phyloP scores from a whole-genome alignment of 1,140 invertebrate genomes.

The Coptotermes formosanus region DNA sequence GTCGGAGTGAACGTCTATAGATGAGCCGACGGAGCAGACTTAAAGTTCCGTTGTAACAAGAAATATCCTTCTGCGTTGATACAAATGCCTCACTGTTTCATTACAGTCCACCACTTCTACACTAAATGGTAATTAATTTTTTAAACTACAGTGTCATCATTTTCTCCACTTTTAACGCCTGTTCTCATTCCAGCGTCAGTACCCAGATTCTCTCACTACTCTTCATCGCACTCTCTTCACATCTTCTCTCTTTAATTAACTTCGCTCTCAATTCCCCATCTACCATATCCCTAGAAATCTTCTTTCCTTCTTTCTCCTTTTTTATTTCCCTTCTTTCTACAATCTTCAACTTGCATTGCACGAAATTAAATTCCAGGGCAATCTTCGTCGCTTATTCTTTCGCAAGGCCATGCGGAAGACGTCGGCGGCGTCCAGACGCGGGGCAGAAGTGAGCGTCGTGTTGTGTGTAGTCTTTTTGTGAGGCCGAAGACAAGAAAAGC shows the following conservation, averaged over 20 bases:
- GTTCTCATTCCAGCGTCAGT: neutral
- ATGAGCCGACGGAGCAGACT: neutral
- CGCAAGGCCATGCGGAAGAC: neutral
- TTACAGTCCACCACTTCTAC: neutral
- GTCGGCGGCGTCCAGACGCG: neutral
- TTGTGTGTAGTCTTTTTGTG: neutral
- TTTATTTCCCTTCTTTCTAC: neutral
- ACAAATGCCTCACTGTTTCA: neutral
- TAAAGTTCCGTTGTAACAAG: neutral
- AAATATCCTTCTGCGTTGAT: neutral
- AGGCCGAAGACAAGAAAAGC: too few species aligned
- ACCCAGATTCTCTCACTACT: neutral
- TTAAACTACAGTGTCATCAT: neutral
- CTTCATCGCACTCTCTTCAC: neutral
- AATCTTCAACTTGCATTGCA: neutral
- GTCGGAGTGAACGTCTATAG: neutral
- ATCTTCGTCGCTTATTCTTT: neutral
- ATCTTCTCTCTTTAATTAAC: slow-evolving; percentile 7
- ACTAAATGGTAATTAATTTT: neutral
- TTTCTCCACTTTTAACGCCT: neutral
- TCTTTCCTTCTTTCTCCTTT: neutral
- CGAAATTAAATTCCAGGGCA: neutral
- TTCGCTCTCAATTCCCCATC: neutral
- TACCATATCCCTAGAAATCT: neutral
- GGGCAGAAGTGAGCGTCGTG: neutral